Conservation (phyloP, 2,113 vertebrate genomes). For the Hemibagrus wyckioides region DNA sequence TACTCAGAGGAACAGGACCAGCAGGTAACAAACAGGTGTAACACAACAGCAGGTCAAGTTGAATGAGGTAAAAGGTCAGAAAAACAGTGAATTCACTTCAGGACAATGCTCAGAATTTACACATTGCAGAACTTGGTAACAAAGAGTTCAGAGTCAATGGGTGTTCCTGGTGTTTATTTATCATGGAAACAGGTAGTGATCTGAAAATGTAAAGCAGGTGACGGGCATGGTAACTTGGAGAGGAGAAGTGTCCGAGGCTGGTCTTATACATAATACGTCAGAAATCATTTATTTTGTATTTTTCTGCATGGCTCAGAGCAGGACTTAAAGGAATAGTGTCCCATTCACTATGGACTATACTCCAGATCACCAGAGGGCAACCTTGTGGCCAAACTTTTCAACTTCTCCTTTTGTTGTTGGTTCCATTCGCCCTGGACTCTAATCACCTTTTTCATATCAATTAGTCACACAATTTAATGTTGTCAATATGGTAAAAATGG, state of each 20-base stretch:
- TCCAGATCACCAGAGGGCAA: too few relatives aligned
- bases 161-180: background rate
- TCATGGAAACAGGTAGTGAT: background rate
- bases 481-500: too few relatives aligned
- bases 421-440: too few relatives aligned
- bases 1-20: background rate
- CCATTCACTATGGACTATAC: too few relatives aligned
- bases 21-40: background rate
- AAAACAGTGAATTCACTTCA: background rate
- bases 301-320: too few relatives aligned
- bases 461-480: too few relatives aligned
- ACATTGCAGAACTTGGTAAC: background rate
- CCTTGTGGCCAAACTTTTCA: too few relatives aligned
- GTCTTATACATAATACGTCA: background rate
- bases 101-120: background rate
- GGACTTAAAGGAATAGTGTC: too few relatives aligned
- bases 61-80: background rate
- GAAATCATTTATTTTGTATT: too few relatives aligned
- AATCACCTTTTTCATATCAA: too few relatives aligned
- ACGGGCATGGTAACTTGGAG: background rate
- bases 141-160: background rate
- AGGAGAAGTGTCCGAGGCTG: background rate
- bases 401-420: too few relatives aligned
- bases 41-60: background rate
- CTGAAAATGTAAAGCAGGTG: background rate